A percentile compares a stretch with the other conserved stretches of the same genome.
Evolutionary conservation across 1,140 invertebrate genomes (phyloP).

Genomic region (Neomicropteryx cornuta): DNA sequence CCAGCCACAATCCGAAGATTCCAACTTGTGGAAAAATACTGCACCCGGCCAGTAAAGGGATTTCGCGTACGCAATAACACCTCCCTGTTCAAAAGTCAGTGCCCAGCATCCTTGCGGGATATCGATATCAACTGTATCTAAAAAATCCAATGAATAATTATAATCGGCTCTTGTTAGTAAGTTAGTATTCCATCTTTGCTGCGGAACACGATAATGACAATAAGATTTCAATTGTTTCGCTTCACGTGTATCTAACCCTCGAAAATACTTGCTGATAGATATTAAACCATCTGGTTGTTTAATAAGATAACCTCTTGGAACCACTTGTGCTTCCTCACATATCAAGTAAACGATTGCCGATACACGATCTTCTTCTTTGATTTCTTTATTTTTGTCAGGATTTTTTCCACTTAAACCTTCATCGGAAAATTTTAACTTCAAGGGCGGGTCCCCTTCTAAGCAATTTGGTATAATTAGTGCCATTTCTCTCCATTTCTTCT

Average conservation of each 20-base stretch:
- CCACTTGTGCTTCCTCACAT: conserved; percentile 52
- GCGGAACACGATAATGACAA: conserved; percentile 51
- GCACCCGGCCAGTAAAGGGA: conserved; percentile 66
- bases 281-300: conserved; percentile 51
- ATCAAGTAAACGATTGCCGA: conserved; percentile 56
- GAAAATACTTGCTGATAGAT: conserved; percentile 54
- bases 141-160: conserved; percentile 65
- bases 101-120: conserved; percentile 53
- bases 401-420: conserved; percentile 32
- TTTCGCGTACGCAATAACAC: conserved; percentile 46
- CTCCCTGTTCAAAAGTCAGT: conserved; percentile 43
- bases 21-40: conserved; percentile 57
- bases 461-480: conserved; percentile 34
- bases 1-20: conserved; percentile 53
- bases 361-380: conserved; percentile 69
- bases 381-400: conserved; percentile 34
- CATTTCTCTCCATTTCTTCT: conserved; percentile 44
- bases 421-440: conserved; percentile 32
- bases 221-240: conserved; percentile 52
- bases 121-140: conserved; percentile 59
- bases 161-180: conserved; percentile 58
- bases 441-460: conserved; percentile 26
- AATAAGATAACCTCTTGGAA: conserved; percentile 59
- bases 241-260: conserved; percentile 48
- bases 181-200: conserved; percentile 60